Evolutionary conservation across 2,113 vertebrate genomes (phyloP).

Genomic region (Zapus hudsonius): DNA sequence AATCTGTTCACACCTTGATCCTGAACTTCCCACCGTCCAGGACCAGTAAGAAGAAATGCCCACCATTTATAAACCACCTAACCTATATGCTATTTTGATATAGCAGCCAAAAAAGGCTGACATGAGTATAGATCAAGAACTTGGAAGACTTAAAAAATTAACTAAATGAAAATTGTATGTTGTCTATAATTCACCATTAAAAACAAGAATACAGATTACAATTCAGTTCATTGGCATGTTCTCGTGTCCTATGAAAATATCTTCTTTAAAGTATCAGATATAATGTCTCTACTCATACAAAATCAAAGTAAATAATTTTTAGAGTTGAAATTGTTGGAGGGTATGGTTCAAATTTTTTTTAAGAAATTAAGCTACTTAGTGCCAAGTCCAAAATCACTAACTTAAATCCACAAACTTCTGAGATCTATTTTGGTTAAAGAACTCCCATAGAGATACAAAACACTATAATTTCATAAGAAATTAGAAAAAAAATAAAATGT

Average conservation of each 20-base stretch:
- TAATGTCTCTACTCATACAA: not conserved
- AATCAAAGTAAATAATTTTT: not conserved
- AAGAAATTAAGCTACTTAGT: not conserved
- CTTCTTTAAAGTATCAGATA: not conserved
- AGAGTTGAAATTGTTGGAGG: not conserved
- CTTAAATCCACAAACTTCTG: not conserved
- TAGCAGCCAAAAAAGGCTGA: not conserved
- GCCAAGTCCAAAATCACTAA: not conserved
- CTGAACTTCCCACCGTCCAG: not conserved
- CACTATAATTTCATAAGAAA: not conserved
- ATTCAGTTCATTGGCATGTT: not conserved
- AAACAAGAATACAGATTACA: slow-evolving; percentile 33
- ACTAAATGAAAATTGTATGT: slow-evolving; percentile 40
- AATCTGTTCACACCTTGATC: not conserved
- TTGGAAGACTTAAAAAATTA: slow-evolving; percentile 34
- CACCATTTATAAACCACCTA: not conserved
- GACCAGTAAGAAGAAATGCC: not conserved
- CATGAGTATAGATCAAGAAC: not conserved
- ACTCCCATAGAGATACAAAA: not conserved
- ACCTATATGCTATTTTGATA: no score
- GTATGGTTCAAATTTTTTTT: not conserved
- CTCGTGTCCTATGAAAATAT: not conserved
- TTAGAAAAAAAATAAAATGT: slow-evolving; percentile 4
- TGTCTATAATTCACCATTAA: slow-evolving; percentile 27
- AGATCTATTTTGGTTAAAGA: not conserved